These are phyloP conservation scores for Melanotaenia duboulayi DNA, from an alignment of 2,113 vertebrate species.

Conservation along the genomic window DNA sequence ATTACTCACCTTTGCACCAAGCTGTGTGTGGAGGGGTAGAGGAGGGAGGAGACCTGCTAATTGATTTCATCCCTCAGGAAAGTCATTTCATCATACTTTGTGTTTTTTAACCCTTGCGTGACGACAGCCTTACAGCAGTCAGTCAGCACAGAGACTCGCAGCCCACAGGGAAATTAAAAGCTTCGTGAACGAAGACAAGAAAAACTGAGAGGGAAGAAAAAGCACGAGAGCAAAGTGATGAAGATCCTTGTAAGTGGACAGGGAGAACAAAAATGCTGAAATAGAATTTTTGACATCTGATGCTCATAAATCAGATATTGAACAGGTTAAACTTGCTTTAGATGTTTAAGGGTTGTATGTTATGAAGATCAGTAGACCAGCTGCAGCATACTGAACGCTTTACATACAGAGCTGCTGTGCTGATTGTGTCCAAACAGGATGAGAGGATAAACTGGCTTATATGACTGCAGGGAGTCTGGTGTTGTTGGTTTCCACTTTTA, in stretches of 20 bases:
- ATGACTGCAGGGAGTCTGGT: too few species aligned
- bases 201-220: neutral
- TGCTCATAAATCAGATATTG: neutral
- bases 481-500: too few species aligned
- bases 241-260: neutral
- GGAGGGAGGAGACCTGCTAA: conserved; percentile 60
- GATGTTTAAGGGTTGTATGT: too few species aligned
- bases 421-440: too few species aligned
- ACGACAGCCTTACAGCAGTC: conserved; percentile 67
- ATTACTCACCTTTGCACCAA: conserved; percentile 74
- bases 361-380: too few species aligned
- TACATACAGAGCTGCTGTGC: too few species aligned
- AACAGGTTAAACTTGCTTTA: too few species aligned
- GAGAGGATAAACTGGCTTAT: too few species aligned
- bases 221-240: neutral
- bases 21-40: conserved; percentile 13
- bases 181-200: conserved; percentile 3
- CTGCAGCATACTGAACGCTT: too few species aligned
- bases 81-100: conserved; percentile 82
- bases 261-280: neutral
- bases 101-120: conserved; percentile 81
- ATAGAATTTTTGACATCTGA: neutral
- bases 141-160: conserved; percentile 40
- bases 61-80: conserved; percentile 81
- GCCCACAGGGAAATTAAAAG: conserved; percentile 57